These are phyloP conservation scores for Oostethus manadensis DNA, from an alignment of 2,113 vertebrate genomes.

Conservation along the genomic window DNA sequence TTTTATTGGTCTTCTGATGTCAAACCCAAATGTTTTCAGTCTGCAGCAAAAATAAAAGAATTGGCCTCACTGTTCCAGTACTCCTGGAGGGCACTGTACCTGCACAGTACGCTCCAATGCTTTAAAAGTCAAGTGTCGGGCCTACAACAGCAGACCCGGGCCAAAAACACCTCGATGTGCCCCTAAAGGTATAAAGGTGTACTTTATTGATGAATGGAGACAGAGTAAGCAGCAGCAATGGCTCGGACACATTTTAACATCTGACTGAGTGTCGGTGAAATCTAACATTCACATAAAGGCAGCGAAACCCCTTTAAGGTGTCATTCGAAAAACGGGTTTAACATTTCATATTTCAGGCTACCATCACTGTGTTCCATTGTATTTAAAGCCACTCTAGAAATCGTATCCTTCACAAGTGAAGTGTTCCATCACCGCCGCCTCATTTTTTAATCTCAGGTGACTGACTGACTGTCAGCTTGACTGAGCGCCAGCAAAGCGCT, in stretches of 20 bases:
- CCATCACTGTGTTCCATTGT: constrained; percentile 35
- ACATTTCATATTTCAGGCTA: constrained; percentile 22
- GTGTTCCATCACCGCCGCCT: constrained; percentile 43
- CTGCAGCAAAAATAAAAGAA: too few relatives aligned
- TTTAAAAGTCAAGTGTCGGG: not conserved
- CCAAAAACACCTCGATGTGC: not conserved
- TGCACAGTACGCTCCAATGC: too few relatives aligned
- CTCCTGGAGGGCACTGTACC: too few relatives aligned
- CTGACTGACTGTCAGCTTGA: constrained; percentile 59
- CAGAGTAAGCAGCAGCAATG: constrained; percentile 30
- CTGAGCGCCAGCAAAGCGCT: constrained; percentile 53
- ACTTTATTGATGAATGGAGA: constrained; percentile 15
- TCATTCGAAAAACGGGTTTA: constrained; percentile 23
- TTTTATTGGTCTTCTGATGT: too few relatives aligned
- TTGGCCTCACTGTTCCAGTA: too few relatives aligned
- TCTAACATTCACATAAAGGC: constrained; percentile 10
- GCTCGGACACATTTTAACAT: constrained; percentile 14
- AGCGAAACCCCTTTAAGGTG: constrained; percentile 26
- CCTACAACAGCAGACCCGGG: not conserved
- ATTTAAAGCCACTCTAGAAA: constrained; percentile 44
- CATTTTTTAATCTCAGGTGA: constrained; percentile 65
- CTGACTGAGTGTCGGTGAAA: not conserved
- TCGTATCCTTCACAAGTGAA: constrained; percentile 46
- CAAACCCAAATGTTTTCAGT: too few relatives aligned
- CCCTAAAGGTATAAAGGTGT: constrained; percentile 2